A percentile compares a stretch with the other conserved stretches of the same genome.
phyloP scores from a whole-genome alignment of 35 echinoderm and acorn worm species.

The Hemicentrotus pulcherrimus region DNA sequence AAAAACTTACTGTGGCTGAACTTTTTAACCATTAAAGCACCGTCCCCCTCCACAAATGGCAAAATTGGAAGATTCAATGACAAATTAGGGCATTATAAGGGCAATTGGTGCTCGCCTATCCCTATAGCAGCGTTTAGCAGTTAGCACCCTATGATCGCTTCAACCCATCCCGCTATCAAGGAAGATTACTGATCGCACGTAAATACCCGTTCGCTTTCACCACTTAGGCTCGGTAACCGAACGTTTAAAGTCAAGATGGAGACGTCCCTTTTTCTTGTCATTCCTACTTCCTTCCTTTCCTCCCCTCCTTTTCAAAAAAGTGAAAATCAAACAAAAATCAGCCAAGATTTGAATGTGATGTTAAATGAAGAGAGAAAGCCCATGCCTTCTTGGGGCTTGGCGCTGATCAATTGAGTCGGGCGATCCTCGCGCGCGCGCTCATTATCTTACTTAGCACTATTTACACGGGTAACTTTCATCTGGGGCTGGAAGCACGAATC shows the following conservation, averaged over 20 bases:
- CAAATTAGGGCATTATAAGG: slow-evolving; percentile 44
- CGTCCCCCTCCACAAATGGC: not conserved
- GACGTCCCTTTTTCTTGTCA: slow-evolving; percentile 26
- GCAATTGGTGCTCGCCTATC: not conserved
- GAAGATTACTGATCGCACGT: slow-evolving; percentile 1
- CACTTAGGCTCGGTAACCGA: slow-evolving; percentile 25
- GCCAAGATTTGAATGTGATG: slow-evolving; percentile 29
- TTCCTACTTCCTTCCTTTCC: slow-evolving; percentile 47
- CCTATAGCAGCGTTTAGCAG: slow-evolving; percentile 41
- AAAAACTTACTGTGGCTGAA: slow-evolving; percentile 12
- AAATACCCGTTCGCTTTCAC: slow-evolving; percentile 43
- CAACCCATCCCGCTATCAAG: not conserved
- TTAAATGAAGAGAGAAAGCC: slow-evolving; percentile 27
- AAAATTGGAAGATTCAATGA: slow-evolving; percentile 51
- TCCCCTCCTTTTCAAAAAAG: slow-evolving; percentile 24
- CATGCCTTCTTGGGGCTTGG: slow-evolving; percentile 23
- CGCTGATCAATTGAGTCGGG: slow-evolving; percentile 41
- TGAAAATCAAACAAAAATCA: slow-evolving; percentile 46
- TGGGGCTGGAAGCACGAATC: not conserved
- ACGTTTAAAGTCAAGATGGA: slow-evolving; percentile 25
- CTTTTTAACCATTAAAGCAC: slow-evolving; percentile 36
- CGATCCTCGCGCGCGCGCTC: slow-evolving; percentile 32
- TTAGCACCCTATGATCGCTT: slow-evolving; percentile 39
- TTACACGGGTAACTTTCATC: slow-evolving; percentile 40
- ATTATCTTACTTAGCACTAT: slow-evolving; percentile 55